A percentile compares a stretch with the other conserved stretches of the same genome.
Evolutionary conservation across 1,140 invertebrate genomes (phyloP).

Genomic region (Ericerus pela): DNA sequence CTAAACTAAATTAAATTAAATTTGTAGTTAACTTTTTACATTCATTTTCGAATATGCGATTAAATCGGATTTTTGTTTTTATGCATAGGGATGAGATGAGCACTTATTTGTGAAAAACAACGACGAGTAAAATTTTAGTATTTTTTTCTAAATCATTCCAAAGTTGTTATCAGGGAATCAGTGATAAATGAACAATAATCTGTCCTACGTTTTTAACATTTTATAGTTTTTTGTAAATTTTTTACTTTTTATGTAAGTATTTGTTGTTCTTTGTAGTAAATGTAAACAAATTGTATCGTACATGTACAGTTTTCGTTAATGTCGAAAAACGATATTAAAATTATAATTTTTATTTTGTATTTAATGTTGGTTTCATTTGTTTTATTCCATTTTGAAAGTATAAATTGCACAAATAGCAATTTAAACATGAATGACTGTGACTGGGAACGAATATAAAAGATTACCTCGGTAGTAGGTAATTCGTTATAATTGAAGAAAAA

Average conservation of each 20-base stretch:
- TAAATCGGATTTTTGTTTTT: no score
- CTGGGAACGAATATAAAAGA: no score
- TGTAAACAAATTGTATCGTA: slow-evolving; percentile 8
- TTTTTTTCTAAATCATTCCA: slow-evolving; percentile 2
- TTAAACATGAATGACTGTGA: no score
- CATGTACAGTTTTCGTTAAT: slow-evolving; percentile 5
- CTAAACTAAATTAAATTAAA: no score
- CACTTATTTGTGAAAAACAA: neutral
- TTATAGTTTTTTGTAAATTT: slow-evolving; percentile 4
- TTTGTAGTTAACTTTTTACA: no score
- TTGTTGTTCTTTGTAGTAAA: slow-evolving; percentile 8
- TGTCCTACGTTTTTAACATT: neutral
- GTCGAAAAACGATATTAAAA: neutral
- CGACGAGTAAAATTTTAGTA: neutral
- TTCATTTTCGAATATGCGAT: no score
- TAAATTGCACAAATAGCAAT: no score
- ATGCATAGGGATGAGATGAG: no score
- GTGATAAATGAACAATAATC: neutral
- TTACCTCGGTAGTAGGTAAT: no score
- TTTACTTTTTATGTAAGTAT: neutral
- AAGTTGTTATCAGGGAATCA: slow-evolving; percentile 1
- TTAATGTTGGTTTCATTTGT: neutral
- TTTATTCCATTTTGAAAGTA: no score
- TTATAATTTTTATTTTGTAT: slow-evolving; percentile 3
- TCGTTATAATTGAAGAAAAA: no score